Evolutionary conservation across 2,888 invertebrate species (phyloP), one percentile per base, ranked within the genome.

Genomic region (Ormyrus nitidulus): DNA sequence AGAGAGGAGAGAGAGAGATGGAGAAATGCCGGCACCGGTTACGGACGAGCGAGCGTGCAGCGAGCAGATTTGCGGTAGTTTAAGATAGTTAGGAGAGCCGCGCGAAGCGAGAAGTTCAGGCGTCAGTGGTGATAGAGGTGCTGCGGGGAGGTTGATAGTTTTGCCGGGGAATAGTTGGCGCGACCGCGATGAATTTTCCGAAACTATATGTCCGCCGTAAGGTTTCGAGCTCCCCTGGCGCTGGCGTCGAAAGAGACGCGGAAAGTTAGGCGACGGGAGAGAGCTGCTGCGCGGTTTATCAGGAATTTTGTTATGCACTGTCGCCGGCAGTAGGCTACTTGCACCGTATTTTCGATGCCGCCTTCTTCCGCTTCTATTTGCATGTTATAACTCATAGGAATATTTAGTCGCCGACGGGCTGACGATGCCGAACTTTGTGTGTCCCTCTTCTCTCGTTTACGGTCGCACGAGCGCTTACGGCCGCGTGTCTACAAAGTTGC

Each of bases 101-200:
- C 79, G 72, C 71, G 80, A 19, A 74, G 58, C 59, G 58, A 7
- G 46, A 68, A 58, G 61, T 64, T 54, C 9, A n/a, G 54, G 56
- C 5, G 54, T 3, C n/a, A 7, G 61, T 62, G 34, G 34, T 19
- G 19, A 19, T 19, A 19, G 19, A 19, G 19, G 19, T 19, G 19
- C 19, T 19, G 5, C 19, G 51, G 6, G 64, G 64, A 49, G 49
- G 61, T 8, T 51, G 53, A 68, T 53, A 61, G 51, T 76, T 76
- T 34, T 44, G 11, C 49, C 46, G 53, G 59, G 75, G 83, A 82
- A 87, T 85, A 87, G 87, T 86, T 87, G 82, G 83, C 11, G 56
- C 83, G 85, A 87, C 86, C 85, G 80, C 86, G 84, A 85, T 85
- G 85, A 85, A 87, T 88, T 87, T 86, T 84, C 84, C 72, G 19